phyloP scores from a whole-genome alignment of 2,113 vertebrate genomes.

The Saccopteryx bilineata region DNA sequence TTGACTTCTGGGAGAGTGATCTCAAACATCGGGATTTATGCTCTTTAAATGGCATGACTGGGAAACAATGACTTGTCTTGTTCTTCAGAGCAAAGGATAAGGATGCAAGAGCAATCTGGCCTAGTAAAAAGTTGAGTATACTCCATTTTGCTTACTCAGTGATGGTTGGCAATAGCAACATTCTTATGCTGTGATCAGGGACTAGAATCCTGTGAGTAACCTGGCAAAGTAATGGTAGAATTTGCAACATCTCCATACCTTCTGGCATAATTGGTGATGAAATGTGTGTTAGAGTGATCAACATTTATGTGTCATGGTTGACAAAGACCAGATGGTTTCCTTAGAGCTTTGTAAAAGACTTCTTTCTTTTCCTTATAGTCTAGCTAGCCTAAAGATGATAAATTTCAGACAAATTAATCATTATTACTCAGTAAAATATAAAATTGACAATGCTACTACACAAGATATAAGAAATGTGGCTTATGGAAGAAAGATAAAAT shows the following conservation, averaged over 20 bases:
- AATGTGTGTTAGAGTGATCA: neutral
- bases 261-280: neutral
- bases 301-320: neutral
- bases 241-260: neutral
- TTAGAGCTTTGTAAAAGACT: neutral
- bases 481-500: neutral
- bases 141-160: accelerated
- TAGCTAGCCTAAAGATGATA: neutral
- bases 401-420: neutral
- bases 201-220: neutral
- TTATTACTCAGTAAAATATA: neutral
- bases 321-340: neutral
- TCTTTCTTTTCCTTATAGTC: neutral
- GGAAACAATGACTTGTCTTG: neutral
- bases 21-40: neutral
- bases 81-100: neutral
- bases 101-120: neutral
- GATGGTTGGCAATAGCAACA: neutral
- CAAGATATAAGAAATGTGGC: neutral
- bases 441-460: neutral
- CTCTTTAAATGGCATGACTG: neutral
- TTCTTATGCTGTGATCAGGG: neutral
- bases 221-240: neutral
- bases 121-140: neutral
- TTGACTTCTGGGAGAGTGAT: neutral